phyloP scores from a whole-genome alignment of 2,113 vertebrate genomes.

The Toxostoma redivivum region DNA sequence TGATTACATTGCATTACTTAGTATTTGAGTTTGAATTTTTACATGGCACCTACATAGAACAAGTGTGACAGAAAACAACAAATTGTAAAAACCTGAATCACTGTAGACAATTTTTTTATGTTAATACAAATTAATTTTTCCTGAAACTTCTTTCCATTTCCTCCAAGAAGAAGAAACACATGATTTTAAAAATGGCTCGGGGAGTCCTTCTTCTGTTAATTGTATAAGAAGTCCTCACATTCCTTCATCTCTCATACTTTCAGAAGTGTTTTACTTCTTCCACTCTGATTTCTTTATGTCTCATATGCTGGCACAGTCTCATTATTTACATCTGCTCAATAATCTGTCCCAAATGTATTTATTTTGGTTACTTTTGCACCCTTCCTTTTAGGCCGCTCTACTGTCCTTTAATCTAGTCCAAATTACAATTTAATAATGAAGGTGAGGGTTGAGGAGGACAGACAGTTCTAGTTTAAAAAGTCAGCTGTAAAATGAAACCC shows the following conservation, averaged over 20 bases:
- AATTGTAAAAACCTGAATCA: neutral
- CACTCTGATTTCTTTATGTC: neutral
- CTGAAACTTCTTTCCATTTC: neutral
- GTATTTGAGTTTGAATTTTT: neutral
- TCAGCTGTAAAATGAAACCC: neutral
- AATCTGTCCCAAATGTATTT: conserved; percentile 1
- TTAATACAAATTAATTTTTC: neutral
- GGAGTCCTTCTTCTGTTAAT: neutral
- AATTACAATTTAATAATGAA: conserved; percentile 25
- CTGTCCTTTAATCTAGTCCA: conserved; percentile 38
- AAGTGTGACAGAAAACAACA: neutral
- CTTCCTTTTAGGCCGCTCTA: neutral
- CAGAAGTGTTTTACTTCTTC: neutral
- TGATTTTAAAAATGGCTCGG: neutral
- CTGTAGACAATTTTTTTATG: neutral
- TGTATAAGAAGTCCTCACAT: neutral
- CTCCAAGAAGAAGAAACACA: neutral
- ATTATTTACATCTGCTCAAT: neutral
- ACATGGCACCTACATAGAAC: neutral
- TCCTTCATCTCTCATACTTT: neutral
- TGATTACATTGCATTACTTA: neutral
- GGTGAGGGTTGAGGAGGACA: neutral
- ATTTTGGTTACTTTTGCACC: conserved; percentile 25
- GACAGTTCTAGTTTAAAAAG: neutral
- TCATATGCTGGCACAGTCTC: neutral